Base-by-base conservation (phyloP, 2,113 vertebrate genomes). In the Nothoprocta perdicaria region DNA sequence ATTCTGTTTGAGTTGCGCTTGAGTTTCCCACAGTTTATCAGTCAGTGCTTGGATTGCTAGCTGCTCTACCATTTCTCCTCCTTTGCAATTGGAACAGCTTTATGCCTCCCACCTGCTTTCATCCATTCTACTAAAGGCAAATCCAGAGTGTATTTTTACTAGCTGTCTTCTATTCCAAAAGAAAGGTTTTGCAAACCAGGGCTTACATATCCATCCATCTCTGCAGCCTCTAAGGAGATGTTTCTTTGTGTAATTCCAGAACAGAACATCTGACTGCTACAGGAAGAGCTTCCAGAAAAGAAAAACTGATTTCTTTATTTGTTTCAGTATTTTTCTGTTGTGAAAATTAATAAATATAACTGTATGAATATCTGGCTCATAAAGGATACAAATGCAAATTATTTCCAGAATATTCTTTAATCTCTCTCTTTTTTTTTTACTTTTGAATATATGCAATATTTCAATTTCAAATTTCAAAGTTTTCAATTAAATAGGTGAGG, bases 321-420 rank as follows among this genome's bases (percentile, higher is more conserved):
- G 26, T 87, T 80, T 96, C 68, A 95, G 50, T 8, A 27, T 79
- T 91, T 86, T 92, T 93, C 33, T 86, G 2, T 35, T 84, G 27
- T 69, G 52, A 86, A 96, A 91, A 29, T 84, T 94, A 11, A 62
- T 14, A 53, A 90, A 62, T 80, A 10, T 48, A 48, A 48, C 48
- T 48, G 48, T 48, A 23, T 91, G 60, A 58, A 71, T 72, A 71
- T 9, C 50, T 81, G 31, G 27, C 38, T 77, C 23, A n/a, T 62
- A 84, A 93, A 82, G 58, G 71, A 45, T 40, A 83, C 7, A 69
- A 27, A 60, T 27, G 63, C 61, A 53, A 29, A 73, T 55, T 73
- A 31, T 81, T 91, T 76, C 58, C 26, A 80, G 45, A 63, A 69
- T 52, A 78, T 55, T 46, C 9, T 96, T 93, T 62, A 76, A 68